These are phyloP conservation scores for Melitaea athalia DNA, from an alignment of 2,888 invertebrate species.

Conservation along the genomic window DNA sequence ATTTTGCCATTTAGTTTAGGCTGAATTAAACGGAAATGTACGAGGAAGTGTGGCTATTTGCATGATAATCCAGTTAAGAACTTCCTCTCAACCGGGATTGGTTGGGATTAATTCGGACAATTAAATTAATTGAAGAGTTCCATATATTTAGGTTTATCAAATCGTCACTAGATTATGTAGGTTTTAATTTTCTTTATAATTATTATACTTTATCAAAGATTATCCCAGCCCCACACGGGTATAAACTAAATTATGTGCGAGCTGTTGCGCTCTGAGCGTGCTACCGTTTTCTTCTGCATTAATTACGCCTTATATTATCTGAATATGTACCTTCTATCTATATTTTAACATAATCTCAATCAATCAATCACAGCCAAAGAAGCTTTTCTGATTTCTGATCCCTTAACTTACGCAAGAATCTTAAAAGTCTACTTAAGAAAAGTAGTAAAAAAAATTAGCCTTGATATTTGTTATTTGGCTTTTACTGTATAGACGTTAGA, in stretches of 20 bases:
- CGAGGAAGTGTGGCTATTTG: slow-evolving; percentile 53
- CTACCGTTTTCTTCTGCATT: too few species aligned
- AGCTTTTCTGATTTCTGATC: too few species aligned
- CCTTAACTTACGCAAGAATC: too few species aligned
- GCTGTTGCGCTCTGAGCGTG: too few species aligned
- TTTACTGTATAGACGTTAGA: slow-evolving; percentile 1
- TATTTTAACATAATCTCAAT: too few species aligned
- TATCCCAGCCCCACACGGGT: too few species aligned
- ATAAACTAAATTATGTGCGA: too few species aligned
- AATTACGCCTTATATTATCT: too few species aligned
- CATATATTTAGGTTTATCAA: slow-evolving; percentile 15
- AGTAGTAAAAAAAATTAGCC: not conserved
- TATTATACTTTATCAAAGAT: not conserved
- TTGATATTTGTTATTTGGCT: slow-evolving; percentile 1
- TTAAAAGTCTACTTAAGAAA: too few species aligned
- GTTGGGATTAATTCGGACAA: slow-evolving; percentile 25
- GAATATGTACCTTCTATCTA: too few species aligned
- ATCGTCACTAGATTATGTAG: slow-evolving; percentile 11
- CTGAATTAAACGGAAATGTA: slow-evolving; percentile 60
- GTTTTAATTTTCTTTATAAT: not conserved
- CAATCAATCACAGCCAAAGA: too few species aligned
- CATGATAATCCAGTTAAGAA: slow-evolving; percentile 57
- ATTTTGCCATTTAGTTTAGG: slow-evolving; percentile 54
- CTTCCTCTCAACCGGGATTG: slow-evolving; percentile 38
- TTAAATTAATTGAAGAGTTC: slow-evolving; percentile 21